Percentiles rank a stretch among this genome's conserved stretches.
phyloP scores from a whole-genome alignment of 2,888 invertebrate genomes.

The Miltochrista miniata region DNA sequence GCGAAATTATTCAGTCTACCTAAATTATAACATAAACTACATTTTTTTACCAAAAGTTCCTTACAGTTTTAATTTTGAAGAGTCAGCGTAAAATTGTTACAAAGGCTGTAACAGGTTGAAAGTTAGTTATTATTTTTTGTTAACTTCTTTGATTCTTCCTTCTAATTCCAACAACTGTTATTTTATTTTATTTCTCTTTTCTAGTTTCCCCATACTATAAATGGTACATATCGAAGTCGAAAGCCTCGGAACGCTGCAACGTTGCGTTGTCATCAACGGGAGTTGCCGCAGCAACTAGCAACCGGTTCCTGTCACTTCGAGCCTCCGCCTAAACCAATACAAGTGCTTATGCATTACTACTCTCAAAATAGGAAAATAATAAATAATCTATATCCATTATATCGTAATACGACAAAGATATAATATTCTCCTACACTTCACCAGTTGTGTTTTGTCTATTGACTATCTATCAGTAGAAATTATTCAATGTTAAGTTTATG shows the following conservation, averaged over 20 bases:
- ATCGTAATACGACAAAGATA: too few relatives aligned
- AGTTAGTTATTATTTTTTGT: neutral
- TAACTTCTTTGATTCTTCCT: neutral
- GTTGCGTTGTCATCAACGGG: constrained; percentile 23
- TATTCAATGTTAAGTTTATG: too few relatives aligned
- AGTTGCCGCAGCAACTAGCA: constrained; percentile 14
- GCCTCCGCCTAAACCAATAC: constrained; percentile 10
- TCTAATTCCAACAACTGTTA: neutral
- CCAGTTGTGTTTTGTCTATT: too few relatives aligned
- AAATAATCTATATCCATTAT: neutral
- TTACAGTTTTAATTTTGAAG: too few relatives aligned
- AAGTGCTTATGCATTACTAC: constrained; percentile 4
- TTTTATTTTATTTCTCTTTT: neutral
- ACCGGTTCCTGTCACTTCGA: constrained; percentile 12
- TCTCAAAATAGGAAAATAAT: constrained; percentile 1
- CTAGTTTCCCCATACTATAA: neutral
- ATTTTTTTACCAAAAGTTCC: too few relatives aligned
- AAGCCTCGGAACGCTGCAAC: constrained; percentile 11
- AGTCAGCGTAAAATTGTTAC: too few relatives aligned
- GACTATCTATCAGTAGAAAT: too few relatives aligned
- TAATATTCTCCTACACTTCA: too few relatives aligned
- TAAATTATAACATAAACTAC: too few relatives aligned
- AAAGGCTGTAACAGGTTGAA: too few relatives aligned
- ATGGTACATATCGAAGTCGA: neutral
- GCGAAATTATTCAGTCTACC: too few relatives aligned